Evolutionary conservation across 2,797 vertebrate species (phyloP).

Genomic region (Calcarius lapponicus): DNA sequence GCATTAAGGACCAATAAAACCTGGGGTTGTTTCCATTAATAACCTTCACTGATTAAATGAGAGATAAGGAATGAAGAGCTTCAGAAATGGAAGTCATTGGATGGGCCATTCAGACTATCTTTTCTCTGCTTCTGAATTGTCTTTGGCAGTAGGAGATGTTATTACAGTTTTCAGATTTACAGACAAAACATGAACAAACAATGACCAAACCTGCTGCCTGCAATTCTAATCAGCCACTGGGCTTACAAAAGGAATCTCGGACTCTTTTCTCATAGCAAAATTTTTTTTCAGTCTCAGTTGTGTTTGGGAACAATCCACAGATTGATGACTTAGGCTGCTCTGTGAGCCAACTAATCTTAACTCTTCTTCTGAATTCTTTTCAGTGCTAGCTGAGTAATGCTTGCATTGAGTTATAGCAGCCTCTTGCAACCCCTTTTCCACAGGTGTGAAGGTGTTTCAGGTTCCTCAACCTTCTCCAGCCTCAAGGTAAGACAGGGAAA

Average conservation of each 20-base stretch:
- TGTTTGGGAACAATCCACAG: not conserved
- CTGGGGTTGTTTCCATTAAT: not conserved
- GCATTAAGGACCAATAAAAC: not conserved
- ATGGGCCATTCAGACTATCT: not conserved
- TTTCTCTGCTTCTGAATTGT: not conserved
- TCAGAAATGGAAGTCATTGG: not conserved
- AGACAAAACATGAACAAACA: slow-evolving; percentile 11
- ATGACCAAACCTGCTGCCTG: not conserved
- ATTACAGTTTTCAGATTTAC: slow-evolving; percentile 18
- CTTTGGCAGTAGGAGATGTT: not conserved
- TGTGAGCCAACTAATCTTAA: not conserved
- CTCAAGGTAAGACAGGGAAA: not conserved
- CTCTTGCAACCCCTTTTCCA: not conserved
- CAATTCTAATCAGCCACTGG: slow-evolving; percentile 1
- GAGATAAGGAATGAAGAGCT: not conserved
- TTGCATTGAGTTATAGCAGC: not conserved
- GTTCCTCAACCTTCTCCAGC: not conserved
- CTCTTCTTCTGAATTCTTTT: not conserved
- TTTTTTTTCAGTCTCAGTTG: not conserved
- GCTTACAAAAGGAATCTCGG: not conserved
- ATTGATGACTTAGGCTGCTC: not conserved
- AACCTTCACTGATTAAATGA: not conserved
- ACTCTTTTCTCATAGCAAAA: not conserved
- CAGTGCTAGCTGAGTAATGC: not conserved
- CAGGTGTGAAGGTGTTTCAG: not conserved